Base-by-base conservation (phyloP, 2,113 vertebrate genomes). In the Haemorhous mexicanus region DNA sequence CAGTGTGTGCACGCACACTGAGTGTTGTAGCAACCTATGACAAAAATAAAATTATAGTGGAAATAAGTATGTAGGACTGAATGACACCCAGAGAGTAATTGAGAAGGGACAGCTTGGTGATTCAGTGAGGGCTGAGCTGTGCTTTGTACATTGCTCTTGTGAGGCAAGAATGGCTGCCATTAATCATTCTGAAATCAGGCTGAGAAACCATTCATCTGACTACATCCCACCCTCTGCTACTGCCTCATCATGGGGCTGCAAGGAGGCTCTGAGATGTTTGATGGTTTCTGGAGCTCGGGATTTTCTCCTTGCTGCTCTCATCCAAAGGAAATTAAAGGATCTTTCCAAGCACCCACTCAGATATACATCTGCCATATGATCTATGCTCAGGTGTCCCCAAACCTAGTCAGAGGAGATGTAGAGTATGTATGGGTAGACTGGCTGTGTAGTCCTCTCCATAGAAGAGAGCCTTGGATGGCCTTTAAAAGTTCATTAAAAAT, bases 11-110 rank as follows among this genome's bases (percentile, higher is more conserved):
- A 39, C 0, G 1, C 16, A 69, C 32, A 35, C 14, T 4, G 7
- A 69, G 19, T 37, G 63, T 66, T 95, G 89, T 75, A 58, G 68
- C 37, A 91, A 89, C 49, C 56, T 78, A 30, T 0, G 6, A 70
- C 33, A 94, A 94, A 87, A 95, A 94, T 77, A 87, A 86, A 86
- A 63, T 62, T 17, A 61, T 50, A 94, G 46, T 69, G n/a, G 70
- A 93, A 96, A 27, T 78, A 67, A 89, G 9, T 33, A 64, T 6
- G 30, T 46, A 68, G 74, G 33, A 53, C 46, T 95, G 89, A 95
- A 68, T 55, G 84, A 74, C 50, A 82, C 44, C 47, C 49, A 53
- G 87, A 88, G 41, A 61, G 26, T 67, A 90, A 61, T 2, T 77
- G 75, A 91, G 79, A 78, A 79, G 44, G 39, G 47, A 53, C n/a